Evolutionary conservation across 2,888 invertebrate species (phyloP).

Genomic region (Sinopyrophorus schimmeli): DNA sequence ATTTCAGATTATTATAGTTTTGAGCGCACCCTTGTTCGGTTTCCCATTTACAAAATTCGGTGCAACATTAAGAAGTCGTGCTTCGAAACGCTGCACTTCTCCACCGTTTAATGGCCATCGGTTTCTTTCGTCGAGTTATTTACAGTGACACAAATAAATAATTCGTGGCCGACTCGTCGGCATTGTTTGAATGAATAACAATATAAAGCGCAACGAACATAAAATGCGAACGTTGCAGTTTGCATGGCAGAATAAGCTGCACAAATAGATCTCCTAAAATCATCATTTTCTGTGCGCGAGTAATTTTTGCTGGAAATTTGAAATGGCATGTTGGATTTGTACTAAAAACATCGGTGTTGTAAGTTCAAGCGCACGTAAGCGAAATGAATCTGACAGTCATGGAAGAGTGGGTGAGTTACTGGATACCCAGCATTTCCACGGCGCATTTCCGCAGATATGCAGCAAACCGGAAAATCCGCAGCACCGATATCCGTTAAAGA

Average conservation of each 20-base stretch:
- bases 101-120: too few relatives aligned
- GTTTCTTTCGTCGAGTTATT: too few relatives aligned
- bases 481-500: constrained; percentile 28
- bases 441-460: constrained; percentile 32
- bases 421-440: constrained; percentile 31
- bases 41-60: constrained; percentile 15
- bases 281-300: constrained; percentile 1
- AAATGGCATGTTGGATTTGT: constrained; percentile 18
- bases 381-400: constrained; percentile 30
- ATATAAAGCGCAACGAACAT: not conserved
- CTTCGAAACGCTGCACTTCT: too few relatives aligned
- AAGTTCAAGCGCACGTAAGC: constrained; percentile 29
- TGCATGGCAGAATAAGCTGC: constrained; percentile 4
- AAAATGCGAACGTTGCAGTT: not conserved
- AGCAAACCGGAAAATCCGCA: constrained; percentile 32
- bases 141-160: too few relatives aligned
- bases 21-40: constrained; percentile 16
- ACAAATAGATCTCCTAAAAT: not conserved
- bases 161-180: not conserved
- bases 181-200: not conserved
- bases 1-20: constrained; percentile 28
- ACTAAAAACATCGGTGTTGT: constrained; percentile 22
- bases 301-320: constrained; percentile 17
- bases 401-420: constrained; percentile 30
- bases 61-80: not conserved